These are phyloP conservation scores for Penaeus monodon DNA, from an alignment of 2,888 invertebrate genomes.

Conservation along the genomic window DNA sequence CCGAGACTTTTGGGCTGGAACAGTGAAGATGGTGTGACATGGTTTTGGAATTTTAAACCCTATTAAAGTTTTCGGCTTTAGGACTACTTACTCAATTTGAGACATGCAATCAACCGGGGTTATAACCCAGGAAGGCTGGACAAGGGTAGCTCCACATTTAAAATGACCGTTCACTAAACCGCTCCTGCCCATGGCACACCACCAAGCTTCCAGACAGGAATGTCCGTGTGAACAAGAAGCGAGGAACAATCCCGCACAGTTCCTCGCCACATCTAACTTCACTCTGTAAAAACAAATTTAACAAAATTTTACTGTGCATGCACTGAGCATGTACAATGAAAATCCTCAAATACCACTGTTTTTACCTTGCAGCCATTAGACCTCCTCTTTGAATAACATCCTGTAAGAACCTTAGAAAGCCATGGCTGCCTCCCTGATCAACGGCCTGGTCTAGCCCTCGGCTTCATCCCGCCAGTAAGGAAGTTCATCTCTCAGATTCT, in stretches of 20 bases:
- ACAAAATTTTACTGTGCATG: no score
- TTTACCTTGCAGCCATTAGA: no score
- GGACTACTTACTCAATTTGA: slow-evolving; percentile 18
- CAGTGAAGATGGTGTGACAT: background rate
- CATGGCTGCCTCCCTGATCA: no score
- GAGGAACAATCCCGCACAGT: background rate
- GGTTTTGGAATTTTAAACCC: background rate
- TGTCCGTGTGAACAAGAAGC: background rate
- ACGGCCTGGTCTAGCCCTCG: no score
- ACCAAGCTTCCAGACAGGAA: slow-evolving; percentile 33
- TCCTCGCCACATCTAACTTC: background rate
- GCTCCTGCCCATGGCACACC: slow-evolving; percentile 44
- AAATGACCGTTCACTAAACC: slow-evolving; percentile 36
- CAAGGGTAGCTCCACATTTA: slow-evolving; percentile 36
- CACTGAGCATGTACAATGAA: no score
- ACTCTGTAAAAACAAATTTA: slow-evolving; percentile 12
- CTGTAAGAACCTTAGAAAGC: no score
- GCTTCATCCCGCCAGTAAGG: no score
- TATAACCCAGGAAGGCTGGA: slow-evolving; percentile 36
- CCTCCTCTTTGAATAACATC: no score
- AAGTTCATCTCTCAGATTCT: no score
- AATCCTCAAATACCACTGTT: no score
- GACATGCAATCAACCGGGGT: slow-evolving; percentile 31
- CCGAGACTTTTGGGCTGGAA: background rate
- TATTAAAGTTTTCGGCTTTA: no score